These are phyloP conservation scores for Macrosteles quadrilineatus DNA, from an alignment of 1,140 invertebrate genomes.

Conservation along the genomic window DNA sequence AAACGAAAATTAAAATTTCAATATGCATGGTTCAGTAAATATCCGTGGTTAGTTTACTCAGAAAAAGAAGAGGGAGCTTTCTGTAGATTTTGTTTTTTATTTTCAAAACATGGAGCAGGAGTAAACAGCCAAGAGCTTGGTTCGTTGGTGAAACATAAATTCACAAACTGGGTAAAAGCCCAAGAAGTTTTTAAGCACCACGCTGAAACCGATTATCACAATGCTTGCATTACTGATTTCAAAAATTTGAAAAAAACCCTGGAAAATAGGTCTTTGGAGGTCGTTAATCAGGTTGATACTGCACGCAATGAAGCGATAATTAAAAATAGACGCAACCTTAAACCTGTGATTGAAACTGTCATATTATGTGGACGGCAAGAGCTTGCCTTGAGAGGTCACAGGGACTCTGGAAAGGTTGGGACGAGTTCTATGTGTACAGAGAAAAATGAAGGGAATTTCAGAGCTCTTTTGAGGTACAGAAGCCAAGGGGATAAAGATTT, in stretches of 20 bases:
- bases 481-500: constrained; percentile 7
- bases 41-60: constrained; percentile 16
- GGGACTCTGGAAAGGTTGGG: neutral
- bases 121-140: neutral
- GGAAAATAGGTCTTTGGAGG: neutral
- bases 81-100: constrained; percentile 1
- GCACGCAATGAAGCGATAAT: neutral
- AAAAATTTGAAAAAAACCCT: constrained; percentile 4
- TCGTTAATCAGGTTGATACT: constrained; percentile 10
- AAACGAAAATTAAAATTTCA: no score
- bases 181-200: neutral
- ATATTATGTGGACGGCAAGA: no score
- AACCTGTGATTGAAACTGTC: constrained; percentile 15
- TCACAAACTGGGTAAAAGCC: constrained; percentile 21
- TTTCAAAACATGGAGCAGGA: neutral
- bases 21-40: no score
- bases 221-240: constrained; percentile 6
- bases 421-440: neutral
- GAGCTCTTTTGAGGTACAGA: no score
- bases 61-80: constrained; percentile 5
- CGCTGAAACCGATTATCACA: constrained; percentile 9
- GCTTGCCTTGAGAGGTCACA: no score
- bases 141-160: constrained; percentile 17
- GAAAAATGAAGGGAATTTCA: constrained; percentile 16
- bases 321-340: constrained; percentile 7